These are phyloP conservation scores for Cnemophilus loriae DNA, from an alignment of 2,113 vertebrate species.

Conservation along the genomic window DNA sequence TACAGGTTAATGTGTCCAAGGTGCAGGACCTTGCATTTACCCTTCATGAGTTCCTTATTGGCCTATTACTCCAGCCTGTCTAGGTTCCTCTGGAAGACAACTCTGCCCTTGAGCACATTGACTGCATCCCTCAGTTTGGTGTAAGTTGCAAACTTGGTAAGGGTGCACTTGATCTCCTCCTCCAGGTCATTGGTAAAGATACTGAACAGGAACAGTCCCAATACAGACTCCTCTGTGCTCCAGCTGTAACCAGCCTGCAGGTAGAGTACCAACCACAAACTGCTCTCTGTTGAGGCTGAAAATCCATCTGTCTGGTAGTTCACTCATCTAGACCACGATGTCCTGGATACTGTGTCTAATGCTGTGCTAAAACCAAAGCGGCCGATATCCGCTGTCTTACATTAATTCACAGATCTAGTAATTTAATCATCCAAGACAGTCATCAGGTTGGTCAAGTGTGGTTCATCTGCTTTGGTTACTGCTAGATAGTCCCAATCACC, in stretches of 20 bases:
- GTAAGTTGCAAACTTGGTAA: not conserved
- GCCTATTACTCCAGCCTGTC: not conserved
- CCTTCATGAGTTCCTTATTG: not conserved
- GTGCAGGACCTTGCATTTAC: not conserved
- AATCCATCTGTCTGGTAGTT: not conserved
- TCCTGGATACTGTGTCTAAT: not conserved
- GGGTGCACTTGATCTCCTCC: not conserved
- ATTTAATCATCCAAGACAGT: not conserved
- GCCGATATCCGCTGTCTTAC: not conserved
- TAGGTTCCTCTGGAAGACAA: not conserved
- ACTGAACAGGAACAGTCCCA: not conserved
- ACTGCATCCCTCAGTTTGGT: not conserved
- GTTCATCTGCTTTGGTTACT: not conserved
- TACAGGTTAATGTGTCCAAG: not conserved
- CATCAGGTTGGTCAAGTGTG: not conserved
- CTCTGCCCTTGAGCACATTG: not conserved
- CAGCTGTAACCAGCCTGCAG: not conserved
- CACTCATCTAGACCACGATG: not conserved
- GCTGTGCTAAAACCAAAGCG: not conserved
- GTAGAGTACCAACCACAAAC: not conserved
- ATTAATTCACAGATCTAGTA: not conserved
- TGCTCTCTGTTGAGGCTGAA: not conserved
- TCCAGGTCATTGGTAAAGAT: too few relatives aligned
- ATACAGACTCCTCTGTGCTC: not conserved
- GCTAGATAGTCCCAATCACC: not conserved